A percentile compares a stretch with the other conserved stretches of the same genome.
phyloP scores from a whole-genome alignment of 2,888 invertebrate genomes.

The Artemia sp. region DNA sequence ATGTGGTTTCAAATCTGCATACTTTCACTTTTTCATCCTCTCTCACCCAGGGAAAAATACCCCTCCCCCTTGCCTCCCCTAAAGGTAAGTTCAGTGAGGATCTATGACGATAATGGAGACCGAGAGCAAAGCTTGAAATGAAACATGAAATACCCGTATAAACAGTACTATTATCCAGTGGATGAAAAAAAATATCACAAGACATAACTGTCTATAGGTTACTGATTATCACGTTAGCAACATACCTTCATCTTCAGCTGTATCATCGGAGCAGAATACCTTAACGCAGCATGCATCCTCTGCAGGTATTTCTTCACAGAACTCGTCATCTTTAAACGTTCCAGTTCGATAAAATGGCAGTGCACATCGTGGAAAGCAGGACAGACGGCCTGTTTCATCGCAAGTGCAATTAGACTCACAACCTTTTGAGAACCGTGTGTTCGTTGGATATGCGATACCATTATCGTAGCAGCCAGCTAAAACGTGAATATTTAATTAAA shows the following conservation, averaged over 20 bases:
- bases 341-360: not conserved
- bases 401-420: constrained; percentile 5
- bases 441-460: not conserved
- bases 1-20: no score
- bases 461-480: not conserved
- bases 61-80: no score
- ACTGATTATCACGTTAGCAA: not conserved
- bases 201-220: no score
- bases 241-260: constrained; percentile 3
- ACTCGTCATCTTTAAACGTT: not conserved
- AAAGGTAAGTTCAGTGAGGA: no score
- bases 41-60: no score
- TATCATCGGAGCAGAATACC: not conserved
- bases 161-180: no score
- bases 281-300: not conserved
- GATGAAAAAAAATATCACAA: no score
- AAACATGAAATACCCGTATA: no score
- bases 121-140: no score
- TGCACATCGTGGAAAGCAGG: not conserved
- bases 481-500: not conserved
- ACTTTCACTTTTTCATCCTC: no score
- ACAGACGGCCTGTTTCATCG: not conserved
- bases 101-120: no score
- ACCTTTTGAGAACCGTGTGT: not conserved
- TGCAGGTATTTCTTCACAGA: not conserved